A percentile compares a stretch with the other conserved stretches of the same genome.
These are phyloP conservation scores for Orthosia cruda DNA, from an alignment of 2,888 invertebrate species.

Conservation along the genomic window DNA sequence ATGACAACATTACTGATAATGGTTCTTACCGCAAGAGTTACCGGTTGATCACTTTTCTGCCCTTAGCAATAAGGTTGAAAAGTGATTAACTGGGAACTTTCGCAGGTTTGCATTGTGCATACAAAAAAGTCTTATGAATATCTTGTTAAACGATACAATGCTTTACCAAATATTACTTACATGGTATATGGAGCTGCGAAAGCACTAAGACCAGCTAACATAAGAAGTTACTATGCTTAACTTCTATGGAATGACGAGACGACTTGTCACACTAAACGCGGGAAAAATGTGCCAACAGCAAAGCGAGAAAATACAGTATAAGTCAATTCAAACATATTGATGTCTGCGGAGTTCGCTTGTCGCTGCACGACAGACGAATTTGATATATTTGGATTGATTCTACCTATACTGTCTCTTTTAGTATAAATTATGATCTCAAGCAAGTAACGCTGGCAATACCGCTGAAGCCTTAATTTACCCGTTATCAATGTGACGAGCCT, in stretches of 20 bases:
- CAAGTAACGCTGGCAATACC: background rate
- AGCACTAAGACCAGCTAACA: background rate
- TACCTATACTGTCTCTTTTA: too few species aligned
- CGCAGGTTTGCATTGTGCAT: background rate
- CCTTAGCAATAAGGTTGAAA: background rate
- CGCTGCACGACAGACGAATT: too few species aligned
- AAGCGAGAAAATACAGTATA: too few species aligned
- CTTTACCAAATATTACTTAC: slow-evolving; percentile 13
- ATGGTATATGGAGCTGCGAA: background rate
- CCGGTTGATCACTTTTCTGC: background rate
- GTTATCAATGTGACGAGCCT: background rate
- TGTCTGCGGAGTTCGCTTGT: too few species aligned
- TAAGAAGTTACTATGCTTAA: too few species aligned
- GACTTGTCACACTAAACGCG: background rate
- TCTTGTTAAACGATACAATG: background rate
- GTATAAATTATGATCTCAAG: background rate
- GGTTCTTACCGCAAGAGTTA: background rate
- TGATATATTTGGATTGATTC: too few species aligned
- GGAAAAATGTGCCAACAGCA: background rate
- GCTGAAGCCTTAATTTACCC: background rate
- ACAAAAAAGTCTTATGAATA: background rate
- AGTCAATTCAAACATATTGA: too few species aligned
- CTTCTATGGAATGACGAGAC: background rate
- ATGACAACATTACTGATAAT: too few species aligned
- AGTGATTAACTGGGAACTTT: background rate